These are phyloP conservation scores for Apodemia duryi DNA, from an alignment of 2,888 invertebrate genomes.

Conservation along the genomic window DNA sequence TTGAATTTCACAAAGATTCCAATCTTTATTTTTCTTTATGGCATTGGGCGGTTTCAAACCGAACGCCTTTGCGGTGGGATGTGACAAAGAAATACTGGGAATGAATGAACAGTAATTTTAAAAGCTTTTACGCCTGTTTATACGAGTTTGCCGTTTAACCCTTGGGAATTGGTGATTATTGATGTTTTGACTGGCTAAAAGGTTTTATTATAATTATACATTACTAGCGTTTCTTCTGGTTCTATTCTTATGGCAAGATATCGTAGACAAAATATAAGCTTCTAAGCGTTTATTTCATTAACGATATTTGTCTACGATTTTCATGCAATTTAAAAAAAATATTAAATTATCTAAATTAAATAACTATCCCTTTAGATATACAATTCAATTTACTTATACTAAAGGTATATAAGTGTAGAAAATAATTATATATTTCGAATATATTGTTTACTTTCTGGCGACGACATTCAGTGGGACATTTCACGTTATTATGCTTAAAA, in stretches of 20 bases:
- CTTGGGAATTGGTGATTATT: conserved; percentile 61
- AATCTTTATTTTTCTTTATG: conserved; percentile 56
- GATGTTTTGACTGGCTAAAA: conserved; percentile 67
- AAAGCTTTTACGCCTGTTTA: conserved; percentile 69
- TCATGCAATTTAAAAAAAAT: too few species aligned
- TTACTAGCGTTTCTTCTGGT: background rate
- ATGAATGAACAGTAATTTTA: conserved; percentile 74
- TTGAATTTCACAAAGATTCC: conserved; percentile 65
- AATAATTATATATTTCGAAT: too few species aligned
- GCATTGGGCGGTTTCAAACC: conserved; percentile 47
- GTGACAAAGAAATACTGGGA: conserved; percentile 62
- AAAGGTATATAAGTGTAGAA: too few species aligned
- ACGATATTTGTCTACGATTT: too few species aligned
- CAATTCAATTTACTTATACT: too few species aligned
- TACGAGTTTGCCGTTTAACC: conserved; percentile 53
- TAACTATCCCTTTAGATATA: too few species aligned
- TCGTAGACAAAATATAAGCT: background rate
- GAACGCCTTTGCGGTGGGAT: conserved; percentile 53
- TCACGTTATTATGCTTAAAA: too few species aligned
- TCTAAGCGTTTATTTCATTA: background rate
- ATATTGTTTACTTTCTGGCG: too few species aligned
- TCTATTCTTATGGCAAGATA: background rate
- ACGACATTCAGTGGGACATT: too few species aligned
- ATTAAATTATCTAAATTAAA: too few species aligned
- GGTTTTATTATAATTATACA: conserved; percentile 31